These are phyloP conservation scores for Dryomyza anilis DNA, from an alignment of 2,888 invertebrate species.

Conservation along the genomic window DNA sequence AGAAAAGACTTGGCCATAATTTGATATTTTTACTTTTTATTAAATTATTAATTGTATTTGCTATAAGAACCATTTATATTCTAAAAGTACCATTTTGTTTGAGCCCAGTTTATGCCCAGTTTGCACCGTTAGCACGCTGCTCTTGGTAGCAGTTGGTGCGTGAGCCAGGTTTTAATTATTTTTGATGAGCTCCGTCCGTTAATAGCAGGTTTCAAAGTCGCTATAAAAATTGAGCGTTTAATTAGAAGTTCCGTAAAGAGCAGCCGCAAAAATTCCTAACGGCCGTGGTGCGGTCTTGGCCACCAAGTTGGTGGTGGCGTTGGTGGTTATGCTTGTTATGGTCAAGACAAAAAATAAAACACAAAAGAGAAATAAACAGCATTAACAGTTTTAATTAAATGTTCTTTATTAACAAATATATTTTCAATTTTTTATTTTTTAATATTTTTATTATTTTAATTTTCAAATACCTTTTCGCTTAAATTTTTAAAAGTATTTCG, in stretches of 20 bases:
- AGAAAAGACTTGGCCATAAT: background rate
- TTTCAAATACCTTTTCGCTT: no score
- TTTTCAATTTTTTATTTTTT: background rate
- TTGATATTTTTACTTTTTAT: background rate
- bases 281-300: background rate
- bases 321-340: no score
- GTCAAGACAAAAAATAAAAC: background rate
- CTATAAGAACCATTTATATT: background rate
- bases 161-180: conserved; percentile 14
- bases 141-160: conserved; percentile 12
- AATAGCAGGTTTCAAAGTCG: background rate
- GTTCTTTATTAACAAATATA: background rate
- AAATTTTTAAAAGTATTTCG: no score
- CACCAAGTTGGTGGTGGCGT: no score
- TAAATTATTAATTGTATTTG: background rate
- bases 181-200: conserved; percentile 1
- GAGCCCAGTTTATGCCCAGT: background rate
- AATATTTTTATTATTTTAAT: background rate
- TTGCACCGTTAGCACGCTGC: conserved; percentile 13
- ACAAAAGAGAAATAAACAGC: background rate
- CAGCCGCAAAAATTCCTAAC: background rate
- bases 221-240: background rate
- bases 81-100: background rate
- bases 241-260: background rate
- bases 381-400: background rate